Evolutionary conservation across 1,140 invertebrate genomes (phyloP), one percentile per base, ranked within the genome.

Genomic region (Drosophila subobscura): DNA sequence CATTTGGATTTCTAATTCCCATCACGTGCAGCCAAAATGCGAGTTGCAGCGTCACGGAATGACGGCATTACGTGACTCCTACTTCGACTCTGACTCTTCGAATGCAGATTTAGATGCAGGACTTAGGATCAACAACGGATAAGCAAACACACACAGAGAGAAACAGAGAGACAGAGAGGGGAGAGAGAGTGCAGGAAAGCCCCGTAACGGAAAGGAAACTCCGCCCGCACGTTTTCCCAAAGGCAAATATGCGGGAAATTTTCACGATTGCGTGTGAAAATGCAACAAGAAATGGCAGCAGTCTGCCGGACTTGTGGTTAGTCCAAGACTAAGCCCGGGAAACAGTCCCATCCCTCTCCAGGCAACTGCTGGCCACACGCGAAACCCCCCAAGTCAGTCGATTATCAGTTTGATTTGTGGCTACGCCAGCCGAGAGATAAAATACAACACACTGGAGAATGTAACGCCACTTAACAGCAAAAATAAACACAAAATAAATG

Each of bases 191-290:
- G 40, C 7, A 29, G 66, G 63, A 68, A 68, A 67, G 49, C 55
- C 55, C 63, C 65, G 33, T 0, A 2, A 27, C n/a, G 33, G 33
- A 10, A 64, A 29, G 74, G 52, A 59, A 74, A 75, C 67, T 75
- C 72, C 72, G 41, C 41, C 14, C 2, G 1, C 2, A 12, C 27
- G 25, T 64, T 72, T 65, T 74, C n/a, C 52, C 52, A 49, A 44
- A 14, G 33, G 44, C 7, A 70, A 25, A 40, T 50, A 57, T 73
- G 71, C 45, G 72, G 72, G 55, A 75, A 75, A 79, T 56, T 74
- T 57, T 54, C 37, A 25, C 51, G 47, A 73, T 79, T 79, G 77
- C 76, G 77, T 79, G 77, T 74, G 77, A 74, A 68, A 79, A 79
- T 73, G 58, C 77, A 78, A 74, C 61, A 41, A 46, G 46, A 59